Percentiles rank a stretch among this genome's conserved stretches.
Conservation (phyloP, 2,888 invertebrate genomes). For the Cantharis flavilabris region DNA sequence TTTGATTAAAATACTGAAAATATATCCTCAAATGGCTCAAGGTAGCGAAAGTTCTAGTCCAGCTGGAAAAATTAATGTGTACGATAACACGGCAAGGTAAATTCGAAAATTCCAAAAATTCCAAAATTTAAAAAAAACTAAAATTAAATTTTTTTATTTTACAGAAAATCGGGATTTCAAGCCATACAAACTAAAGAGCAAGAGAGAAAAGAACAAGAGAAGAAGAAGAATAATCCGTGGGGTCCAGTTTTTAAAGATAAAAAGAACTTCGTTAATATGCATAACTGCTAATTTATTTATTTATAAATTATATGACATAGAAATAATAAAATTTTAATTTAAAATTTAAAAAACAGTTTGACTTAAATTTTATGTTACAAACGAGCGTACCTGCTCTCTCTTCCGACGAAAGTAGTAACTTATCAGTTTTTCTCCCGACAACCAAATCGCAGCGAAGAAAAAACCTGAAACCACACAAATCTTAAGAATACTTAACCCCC, state of each 20-base stretch:
- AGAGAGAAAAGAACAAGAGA: conserved; percentile 43
- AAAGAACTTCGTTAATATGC: conserved; percentile 73
- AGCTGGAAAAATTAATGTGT: conserved; percentile 33
- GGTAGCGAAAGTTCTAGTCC: conserved; percentile 37
- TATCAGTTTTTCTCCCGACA: conserved; percentile 58
- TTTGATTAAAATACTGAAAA: neutral
- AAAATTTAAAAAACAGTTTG: neutral
- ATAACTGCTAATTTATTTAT: conserved; percentile 56
- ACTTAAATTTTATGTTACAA: conserved; percentile 49
- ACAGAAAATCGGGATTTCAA: conserved; percentile 50
- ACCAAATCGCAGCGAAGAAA: conserved; percentile 53
- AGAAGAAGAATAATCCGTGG: conserved; percentile 60
- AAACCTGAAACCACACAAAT: conserved; percentile 55
- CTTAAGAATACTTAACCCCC: neutral
- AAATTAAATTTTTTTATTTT: neutral
- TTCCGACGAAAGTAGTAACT: conserved; percentile 50
- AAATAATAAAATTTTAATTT: neutral
- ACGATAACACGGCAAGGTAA: conserved; percentile 45
- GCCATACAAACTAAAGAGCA: conserved; percentile 52
- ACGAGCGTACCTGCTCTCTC: conserved; percentile 60
- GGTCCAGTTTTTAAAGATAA: conserved; percentile 76
- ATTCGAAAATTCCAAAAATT: conserved; percentile 10
- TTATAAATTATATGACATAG: neutral
- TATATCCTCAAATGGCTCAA: conserved; percentile 49
- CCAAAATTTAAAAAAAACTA: neutral